These are phyloP conservation scores for Eptatretus burgeri DNA, from an alignment of 2,113 vertebrate species.

Conservation along the genomic window DNA sequence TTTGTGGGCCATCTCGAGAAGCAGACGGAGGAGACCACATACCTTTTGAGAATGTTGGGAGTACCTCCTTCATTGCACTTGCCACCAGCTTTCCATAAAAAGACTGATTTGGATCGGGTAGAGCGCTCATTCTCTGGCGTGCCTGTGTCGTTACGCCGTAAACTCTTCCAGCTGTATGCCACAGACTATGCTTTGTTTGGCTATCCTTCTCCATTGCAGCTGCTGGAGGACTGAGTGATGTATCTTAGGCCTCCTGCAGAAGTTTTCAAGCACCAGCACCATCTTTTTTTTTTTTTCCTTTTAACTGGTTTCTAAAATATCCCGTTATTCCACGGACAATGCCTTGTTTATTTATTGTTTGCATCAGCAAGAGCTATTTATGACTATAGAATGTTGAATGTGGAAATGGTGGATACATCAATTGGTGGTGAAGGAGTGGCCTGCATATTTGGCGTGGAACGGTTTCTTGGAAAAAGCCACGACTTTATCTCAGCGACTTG, in stretches of 20 bases:
- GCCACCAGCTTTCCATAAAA: conserved; percentile 44
- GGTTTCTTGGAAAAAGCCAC: too few species aligned
- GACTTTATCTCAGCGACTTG: too few species aligned
- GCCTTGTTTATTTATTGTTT: too few species aligned
- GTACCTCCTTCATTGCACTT: conserved; percentile 58
- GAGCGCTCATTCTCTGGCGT: conserved; percentile 55
- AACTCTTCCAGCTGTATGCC: conserved; percentile 69
- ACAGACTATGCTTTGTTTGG: conserved; percentile 80
- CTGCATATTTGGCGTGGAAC: too few species aligned
- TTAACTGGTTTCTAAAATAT: not conserved
- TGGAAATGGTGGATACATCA: too few species aligned
- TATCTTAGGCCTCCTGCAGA: not conserved
- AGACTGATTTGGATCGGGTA: conserved; percentile 60
- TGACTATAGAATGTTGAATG: too few species aligned
- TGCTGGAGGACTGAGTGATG: conserved; percentile 35
- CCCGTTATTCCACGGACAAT: too few species aligned
- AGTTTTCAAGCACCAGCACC: not conserved
- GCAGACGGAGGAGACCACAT: conserved; percentile 46
- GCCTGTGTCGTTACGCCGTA: conserved; percentile 31
- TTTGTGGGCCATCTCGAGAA: conserved; percentile 88
- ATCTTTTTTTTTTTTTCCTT: not conserved
- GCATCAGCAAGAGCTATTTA: too few species aligned
- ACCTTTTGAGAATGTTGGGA: conserved; percentile 43
- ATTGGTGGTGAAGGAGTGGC: too few species aligned
- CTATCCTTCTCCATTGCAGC: conserved; percentile 48